These are phyloP conservation scores for Erebia palarica DNA, from an alignment of 2,888 invertebrate genomes.

Conservation along the genomic window DNA sequence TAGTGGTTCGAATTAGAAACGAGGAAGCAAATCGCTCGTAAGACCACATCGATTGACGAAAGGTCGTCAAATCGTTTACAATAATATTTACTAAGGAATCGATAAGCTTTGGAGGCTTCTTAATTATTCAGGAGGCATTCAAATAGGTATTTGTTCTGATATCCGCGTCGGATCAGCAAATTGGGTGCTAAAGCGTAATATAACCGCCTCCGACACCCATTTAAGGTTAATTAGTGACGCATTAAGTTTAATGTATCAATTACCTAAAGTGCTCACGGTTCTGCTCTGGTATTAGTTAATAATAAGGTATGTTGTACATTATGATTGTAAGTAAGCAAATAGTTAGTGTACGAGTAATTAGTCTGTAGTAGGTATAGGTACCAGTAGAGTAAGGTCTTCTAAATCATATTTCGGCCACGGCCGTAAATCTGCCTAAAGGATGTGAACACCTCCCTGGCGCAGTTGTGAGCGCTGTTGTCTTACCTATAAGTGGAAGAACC, in stretches of 20 bases:
- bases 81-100: neutral
- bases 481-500: too few relatives aligned
- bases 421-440: too few relatives aligned
- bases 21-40: too few relatives aligned
- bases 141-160: neutral
- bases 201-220: slow-evolving; percentile 12
- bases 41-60: too few relatives aligned
- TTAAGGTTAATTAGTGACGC: slow-evolving; percentile 19
- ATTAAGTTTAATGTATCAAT: slow-evolving; percentile 24
- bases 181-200: slow-evolving; percentile 16
- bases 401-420: too few relatives aligned
- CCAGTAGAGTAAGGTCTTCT: too few relatives aligned
- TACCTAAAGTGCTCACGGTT: slow-evolving; percentile 18
- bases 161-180: slow-evolving; percentile 7
- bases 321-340: neutral
- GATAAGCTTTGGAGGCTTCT: neutral
- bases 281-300: neutral
- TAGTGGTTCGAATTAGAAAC: too few relatives aligned
- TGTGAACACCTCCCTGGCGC: too few relatives aligned
- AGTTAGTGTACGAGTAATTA: too few relatives aligned
- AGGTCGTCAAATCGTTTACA: too few relatives aligned
- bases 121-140: neutral
- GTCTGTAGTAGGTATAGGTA: too few relatives aligned
- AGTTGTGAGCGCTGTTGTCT: too few relatives aligned
- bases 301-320: neutral